These are phyloP conservation scores for Struthidea cinerea DNA, from an alignment of 2,113 vertebrate genomes.

Conservation along the genomic window DNA sequence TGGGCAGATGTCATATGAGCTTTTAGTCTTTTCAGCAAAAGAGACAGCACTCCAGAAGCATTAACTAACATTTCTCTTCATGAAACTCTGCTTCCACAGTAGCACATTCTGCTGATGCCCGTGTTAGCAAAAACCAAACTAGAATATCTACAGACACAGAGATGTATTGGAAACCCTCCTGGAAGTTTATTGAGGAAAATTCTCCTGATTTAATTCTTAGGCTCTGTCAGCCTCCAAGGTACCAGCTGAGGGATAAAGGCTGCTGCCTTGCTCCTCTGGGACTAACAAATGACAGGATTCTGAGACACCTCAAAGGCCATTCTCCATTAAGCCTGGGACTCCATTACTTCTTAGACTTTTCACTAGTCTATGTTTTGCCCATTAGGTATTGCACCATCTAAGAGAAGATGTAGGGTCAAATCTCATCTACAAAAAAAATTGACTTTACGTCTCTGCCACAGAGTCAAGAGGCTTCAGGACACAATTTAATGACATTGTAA, in stretches of 20 bases:
- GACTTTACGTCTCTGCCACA: background rate
- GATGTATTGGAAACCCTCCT: background rate
- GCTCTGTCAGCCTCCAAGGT: background rate
- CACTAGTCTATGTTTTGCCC: background rate
- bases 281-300: background rate
- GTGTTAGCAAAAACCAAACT: background rate
- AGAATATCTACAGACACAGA: background rate
- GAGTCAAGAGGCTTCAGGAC: background rate
- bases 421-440: background rate
- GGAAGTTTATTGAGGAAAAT: background rate
- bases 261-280: background rate
- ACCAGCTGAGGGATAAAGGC: background rate
- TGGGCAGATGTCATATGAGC: background rate
- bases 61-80: background rate
- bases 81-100: background rate
- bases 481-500: background rate
- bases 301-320: background rate
- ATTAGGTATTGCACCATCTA: background rate
- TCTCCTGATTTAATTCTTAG: background rate
- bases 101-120: background rate
- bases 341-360: background rate
- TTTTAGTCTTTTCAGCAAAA: background rate
- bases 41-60: background rate
- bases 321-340: background rate
- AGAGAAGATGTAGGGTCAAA: background rate